Evolutionary conservation across 2,888 invertebrate genomes (phyloP).

Genomic region (Doris montereyensis): DNA sequence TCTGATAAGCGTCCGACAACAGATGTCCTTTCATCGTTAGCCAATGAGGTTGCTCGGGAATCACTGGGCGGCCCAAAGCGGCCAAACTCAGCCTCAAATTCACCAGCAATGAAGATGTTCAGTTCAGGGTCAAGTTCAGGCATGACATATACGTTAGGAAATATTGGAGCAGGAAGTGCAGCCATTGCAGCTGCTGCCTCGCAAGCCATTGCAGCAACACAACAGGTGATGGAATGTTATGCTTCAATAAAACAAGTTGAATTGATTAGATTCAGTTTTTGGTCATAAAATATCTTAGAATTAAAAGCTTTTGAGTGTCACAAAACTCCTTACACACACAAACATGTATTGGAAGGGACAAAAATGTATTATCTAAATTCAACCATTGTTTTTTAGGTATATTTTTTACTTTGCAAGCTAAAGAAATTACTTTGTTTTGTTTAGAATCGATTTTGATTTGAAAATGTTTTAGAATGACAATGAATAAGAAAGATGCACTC

Average conservation of each 20-base stretch:
- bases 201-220: constrained; percentile 95
- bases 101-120: constrained; percentile 64
- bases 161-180: constrained; percentile 87
- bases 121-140: constrained; percentile 68
- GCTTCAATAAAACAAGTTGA: background rate
- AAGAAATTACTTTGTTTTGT: too few relatives aligned
- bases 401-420: too few relatives aligned
- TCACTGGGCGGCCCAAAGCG: constrained; percentile 48
- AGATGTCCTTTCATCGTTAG: constrained; percentile 68
- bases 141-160: constrained; percentile 73
- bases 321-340: too few relatives aligned
- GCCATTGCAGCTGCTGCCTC: constrained; percentile 88
- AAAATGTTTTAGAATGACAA: too few relatives aligned
- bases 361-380: too few relatives aligned
- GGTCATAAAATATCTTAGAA: too few relatives aligned
- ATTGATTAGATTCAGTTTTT: background rate
- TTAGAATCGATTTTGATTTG: too few relatives aligned
- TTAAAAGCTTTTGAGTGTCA: too few relatives aligned
- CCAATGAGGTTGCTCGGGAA: constrained; percentile 68
- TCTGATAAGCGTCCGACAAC: constrained; percentile 64
- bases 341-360: too few relatives aligned
- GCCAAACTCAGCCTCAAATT: constrained; percentile 60
- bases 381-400: too few relatives aligned
- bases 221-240: constrained; percentile 76
- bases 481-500: too few relatives aligned